Evolutionary conservation across 23 tunicate genomes (phyloP), one percentile per base, ranked within the genome.

Genomic region (Styela clava): DNA sequence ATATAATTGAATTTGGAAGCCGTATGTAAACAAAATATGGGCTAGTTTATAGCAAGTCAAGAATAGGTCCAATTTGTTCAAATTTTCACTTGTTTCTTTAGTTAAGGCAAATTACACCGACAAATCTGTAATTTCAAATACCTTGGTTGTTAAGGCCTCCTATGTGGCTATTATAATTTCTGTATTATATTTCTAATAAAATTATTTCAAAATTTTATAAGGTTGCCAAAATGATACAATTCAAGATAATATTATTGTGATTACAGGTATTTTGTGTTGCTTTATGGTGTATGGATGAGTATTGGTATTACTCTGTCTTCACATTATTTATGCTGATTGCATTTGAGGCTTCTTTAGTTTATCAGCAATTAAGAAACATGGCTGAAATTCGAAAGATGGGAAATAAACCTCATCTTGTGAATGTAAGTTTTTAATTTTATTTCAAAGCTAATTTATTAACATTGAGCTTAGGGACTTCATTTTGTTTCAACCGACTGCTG

Each of bases 231-330:
- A n/a, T n/a, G n/a, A n/a, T n/a, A n/a, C n/a, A n/a, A n/a, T n/a
- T n/a, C n/a, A n/a, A n/a, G n/a, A n/a, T n/a, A n/a, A n/a, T n/a
- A n/a, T n/a, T n/a, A n/a, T n/a, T n/a, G n/a, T n/a, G n/a, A n/a
- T n/a, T n/a, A n/a, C 77, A 94, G 95, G 98, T 94, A 9, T 94
- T 94, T 68, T 94, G 98, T 79, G 98, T 94, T 82, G 98, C 52
- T 0, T 61, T 94, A 33, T 94, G 98, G 98, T 94, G 98, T 74
- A 64, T 94, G 86, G 98, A 94, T 73, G 98, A 94, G 33, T 94
- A 94, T 79, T 94, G 98, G 98, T 94, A 94, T 69, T 94, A 94
- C 73, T 94, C 98, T 34, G 34, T 94, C 34, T 94, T 94, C 69
- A 94, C 98, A 25, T 81, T 94, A 23, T 85, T 88, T 63, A 94